Evolutionary conservation across 2,797 vertebrate genomes (phyloP).

Genomic region (Tarsius wallacei): DNA sequence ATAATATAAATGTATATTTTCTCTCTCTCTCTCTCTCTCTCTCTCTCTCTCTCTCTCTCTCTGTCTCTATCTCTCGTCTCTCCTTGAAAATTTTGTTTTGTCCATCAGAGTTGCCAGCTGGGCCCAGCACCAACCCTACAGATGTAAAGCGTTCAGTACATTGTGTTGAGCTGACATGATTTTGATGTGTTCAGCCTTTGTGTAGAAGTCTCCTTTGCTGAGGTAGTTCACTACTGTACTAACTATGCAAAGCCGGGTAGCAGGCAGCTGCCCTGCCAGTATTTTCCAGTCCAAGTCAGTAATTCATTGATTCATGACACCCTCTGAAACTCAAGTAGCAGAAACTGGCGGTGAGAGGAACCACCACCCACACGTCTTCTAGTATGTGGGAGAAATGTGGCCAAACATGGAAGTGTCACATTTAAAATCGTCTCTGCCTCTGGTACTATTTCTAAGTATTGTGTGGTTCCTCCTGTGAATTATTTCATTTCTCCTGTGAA

Average conservation of each 20-base stretch:
- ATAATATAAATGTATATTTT: too few species aligned
- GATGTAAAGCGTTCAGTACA: not conserved
- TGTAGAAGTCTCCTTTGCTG: not conserved
- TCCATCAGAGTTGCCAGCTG: not conserved
- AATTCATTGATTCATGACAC: not conserved
- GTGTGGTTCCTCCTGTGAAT: slow-evolving; percentile 48
- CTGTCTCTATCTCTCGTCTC: not conserved
- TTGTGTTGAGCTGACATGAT: not conserved
- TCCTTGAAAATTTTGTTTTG: not conserved
- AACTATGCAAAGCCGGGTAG: not conserved
- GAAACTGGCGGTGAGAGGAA: slow-evolving; percentile 49
- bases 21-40: not conserved
- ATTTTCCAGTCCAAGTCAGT: not conserved
- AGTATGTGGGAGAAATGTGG: slow-evolving; percentile 67
- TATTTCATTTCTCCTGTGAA: slow-evolving; percentile 56
- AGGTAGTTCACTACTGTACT: not conserved
- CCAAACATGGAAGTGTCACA: slow-evolving; percentile 57
- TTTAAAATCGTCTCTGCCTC: slow-evolving; percentile 33
- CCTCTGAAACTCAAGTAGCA: slow-evolving; percentile 8
- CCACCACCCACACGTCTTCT: slow-evolving; percentile 57
- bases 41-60: rapidly evolving
- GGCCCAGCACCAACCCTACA: not conserved
- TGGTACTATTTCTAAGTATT: slow-evolving; percentile 65
- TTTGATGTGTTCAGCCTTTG: not conserved
- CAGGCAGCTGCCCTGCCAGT: not conserved